These are phyloP conservation scores for Caerostris darwini DNA, from an alignment of 1,140 invertebrate genomes.

Conservation along the genomic window DNA sequence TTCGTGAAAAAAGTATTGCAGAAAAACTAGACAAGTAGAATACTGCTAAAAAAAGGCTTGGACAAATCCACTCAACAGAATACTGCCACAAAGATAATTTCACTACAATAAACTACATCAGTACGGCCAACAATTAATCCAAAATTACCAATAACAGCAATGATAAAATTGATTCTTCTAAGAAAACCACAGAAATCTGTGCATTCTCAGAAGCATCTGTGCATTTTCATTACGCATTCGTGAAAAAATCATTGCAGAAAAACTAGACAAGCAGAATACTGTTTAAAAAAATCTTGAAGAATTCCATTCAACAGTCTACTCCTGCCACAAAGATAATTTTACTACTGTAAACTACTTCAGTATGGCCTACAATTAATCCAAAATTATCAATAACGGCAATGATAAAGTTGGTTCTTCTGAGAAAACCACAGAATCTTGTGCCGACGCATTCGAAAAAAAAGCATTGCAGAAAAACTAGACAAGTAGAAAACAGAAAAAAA, in stretches of 20 bases:
- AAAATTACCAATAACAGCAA: background rate
- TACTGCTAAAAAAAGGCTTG: too few relatives aligned
- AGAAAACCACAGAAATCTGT: background rate
- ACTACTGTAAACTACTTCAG: slow-evolving; percentile 15
- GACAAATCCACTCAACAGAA: background rate
- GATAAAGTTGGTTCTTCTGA: background rate
- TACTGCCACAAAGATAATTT: slow-evolving; percentile 28
- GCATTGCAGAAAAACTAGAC: background rate
- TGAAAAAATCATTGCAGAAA: background rate
- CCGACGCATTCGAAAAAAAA: background rate
- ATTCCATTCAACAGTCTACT: background rate
- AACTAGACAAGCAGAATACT: too few relatives aligned
- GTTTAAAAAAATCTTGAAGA: too few relatives aligned
- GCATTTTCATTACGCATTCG: too few relatives aligned
- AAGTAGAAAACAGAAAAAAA: background rate
- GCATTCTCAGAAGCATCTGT: too few relatives aligned
- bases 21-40: background rate
- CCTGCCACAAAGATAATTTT: slow-evolving; percentile 14
- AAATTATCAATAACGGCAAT: background rate
- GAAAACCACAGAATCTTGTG: background rate
- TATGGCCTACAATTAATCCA: background rate
- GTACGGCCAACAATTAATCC: slow-evolving; percentile 2
- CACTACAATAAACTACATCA: slow-evolving; percentile 8
- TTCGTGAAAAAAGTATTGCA: background rate
- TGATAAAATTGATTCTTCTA: background rate